Conservation (phyloP, 2,888 invertebrate genomes). For the Orchestes rusci region DNA sequence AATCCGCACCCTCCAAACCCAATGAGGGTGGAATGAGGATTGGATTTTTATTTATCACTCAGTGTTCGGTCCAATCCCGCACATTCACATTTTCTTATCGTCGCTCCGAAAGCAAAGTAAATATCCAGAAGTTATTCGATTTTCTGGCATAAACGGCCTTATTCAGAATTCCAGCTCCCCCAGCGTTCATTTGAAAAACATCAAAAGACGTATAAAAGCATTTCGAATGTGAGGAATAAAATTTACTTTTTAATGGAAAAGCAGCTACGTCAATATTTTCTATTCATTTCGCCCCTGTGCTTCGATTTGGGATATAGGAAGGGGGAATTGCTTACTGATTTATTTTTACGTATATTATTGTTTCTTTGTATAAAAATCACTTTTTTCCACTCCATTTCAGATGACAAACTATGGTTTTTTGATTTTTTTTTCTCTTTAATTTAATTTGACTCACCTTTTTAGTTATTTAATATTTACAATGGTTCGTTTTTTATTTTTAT, state of each 20-base stretch:
- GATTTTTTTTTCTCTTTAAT: too few species aligned
- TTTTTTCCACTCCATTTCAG: too few species aligned
- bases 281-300: slow-evolving; percentile 19
- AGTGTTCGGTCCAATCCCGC: neutral
- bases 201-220: slow-evolving; percentile 31
- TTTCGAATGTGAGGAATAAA: slow-evolving; percentile 19
- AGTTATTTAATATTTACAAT: neutral
- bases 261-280: slow-evolving; percentile 26
- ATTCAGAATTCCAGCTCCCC: slow-evolving; percentile 33
- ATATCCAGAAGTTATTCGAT: slow-evolving; percentile 44
- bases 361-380: too few species aligned
- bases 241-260: slow-evolving; percentile 27
- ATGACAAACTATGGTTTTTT: too few species aligned
- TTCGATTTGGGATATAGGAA: too few species aligned
- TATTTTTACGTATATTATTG: too few species aligned
- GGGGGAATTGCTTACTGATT: too few species aligned
- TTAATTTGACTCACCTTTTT: slow-evolving; percentile 1
- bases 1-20: slow-evolving; percentile 31
- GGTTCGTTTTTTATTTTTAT: too few species aligned
- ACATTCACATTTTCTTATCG: neutral
- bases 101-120: slow-evolving; percentile 31
- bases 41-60: neutral
- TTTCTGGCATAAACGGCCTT: slow-evolving; percentile 41
- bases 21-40: slow-evolving; percentile 5
- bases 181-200: slow-evolving; percentile 33